Base-by-base conservation (phyloP, 1,140 invertebrate genomes). In the Drosophila serrata region DNA sequence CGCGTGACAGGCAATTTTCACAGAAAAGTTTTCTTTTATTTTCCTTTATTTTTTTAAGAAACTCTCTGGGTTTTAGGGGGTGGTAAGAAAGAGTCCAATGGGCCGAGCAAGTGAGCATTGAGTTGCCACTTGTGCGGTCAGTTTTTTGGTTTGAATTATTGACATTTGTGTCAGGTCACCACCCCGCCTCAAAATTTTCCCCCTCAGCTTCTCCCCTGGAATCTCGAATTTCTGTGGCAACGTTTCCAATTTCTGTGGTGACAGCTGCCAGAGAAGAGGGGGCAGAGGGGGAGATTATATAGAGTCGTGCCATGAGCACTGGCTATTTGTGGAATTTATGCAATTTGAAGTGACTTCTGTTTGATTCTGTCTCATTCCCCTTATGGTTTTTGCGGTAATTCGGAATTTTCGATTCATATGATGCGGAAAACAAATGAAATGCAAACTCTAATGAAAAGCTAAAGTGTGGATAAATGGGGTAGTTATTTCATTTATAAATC, bases 1-100 rank as follows among this genome's bases (percentile, higher is more conserved):
- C 75, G 70, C 82, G 75, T 87, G 82, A 86, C 82, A 73, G 82
- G 65, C 82, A 77, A 87, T 87, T 84, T 82, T 69, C 82, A 70
- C 79, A 58, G 76, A 84, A 69, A 48, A 24, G 7, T 55, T 53
- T 61, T n/a, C n/a, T n/a, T n/a, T n/a, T n/a, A n/a, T n/a, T n/a
- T n/a, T n/a, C n/a, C n/a, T 73, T 13, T 49, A 0, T 13, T 49
- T 55, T 69, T 85, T 76, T 58, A 69, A 75, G 79, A 82, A 76
- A 61, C 74, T 76, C 35, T 17, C 69, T 24, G 2, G 24, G 24
- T 15, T 8, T 6, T 42, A 27, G 6, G 22, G 35, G 22, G 35
- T 17, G 24, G 39, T 43, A 13, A 63, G 48, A 37, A 68, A 68
- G 58, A 53, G 53, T 61, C 69, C 82, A 86, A 88, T 86, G 82